These are phyloP conservation scores for Heloderma charlesbogerti DNA, from an alignment of 2,113 vertebrate species.

Conservation along the genomic window DNA sequence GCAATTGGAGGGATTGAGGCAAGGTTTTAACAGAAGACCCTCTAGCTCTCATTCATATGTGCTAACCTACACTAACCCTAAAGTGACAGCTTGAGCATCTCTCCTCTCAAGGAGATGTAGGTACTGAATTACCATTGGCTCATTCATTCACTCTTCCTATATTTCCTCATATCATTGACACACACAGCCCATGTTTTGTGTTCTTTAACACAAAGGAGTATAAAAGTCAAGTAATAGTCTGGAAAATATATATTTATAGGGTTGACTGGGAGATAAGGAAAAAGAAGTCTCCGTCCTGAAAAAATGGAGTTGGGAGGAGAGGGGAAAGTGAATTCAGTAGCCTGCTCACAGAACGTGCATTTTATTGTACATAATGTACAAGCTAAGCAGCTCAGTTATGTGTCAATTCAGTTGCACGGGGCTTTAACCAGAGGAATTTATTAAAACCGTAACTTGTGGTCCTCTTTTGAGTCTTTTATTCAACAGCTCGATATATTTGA, in stretches of 20 bases:
- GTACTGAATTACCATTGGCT: background rate
- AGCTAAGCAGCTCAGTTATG: background rate
- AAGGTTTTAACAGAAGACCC: background rate
- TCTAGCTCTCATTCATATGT: background rate
- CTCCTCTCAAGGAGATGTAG: background rate
- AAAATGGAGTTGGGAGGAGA: background rate
- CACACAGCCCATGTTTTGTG: background rate
- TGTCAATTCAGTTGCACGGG: background rate
- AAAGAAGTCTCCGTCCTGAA: background rate
- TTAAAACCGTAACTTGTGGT: background rate
- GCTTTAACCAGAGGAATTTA: background rate
- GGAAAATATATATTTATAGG: no score
- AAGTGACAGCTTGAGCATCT: background rate
- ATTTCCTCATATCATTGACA: no score
- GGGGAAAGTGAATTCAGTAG: background rate
- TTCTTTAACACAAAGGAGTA: background rate
- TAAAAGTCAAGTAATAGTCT: background rate
- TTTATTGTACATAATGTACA: background rate
- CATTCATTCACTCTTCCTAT: background rate
- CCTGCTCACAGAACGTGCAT: background rate
- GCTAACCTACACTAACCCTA: background rate
- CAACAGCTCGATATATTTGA: constrained; percentile 6
- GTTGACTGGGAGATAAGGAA: background rate
- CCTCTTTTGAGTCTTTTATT: background rate
- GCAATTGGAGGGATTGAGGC: background rate